A percentile compares a stretch with the other conserved stretches of the same genome.
Conservation (phyloP, 2,113 vertebrate genomes). For the Phodopus roborovskii region DNA sequence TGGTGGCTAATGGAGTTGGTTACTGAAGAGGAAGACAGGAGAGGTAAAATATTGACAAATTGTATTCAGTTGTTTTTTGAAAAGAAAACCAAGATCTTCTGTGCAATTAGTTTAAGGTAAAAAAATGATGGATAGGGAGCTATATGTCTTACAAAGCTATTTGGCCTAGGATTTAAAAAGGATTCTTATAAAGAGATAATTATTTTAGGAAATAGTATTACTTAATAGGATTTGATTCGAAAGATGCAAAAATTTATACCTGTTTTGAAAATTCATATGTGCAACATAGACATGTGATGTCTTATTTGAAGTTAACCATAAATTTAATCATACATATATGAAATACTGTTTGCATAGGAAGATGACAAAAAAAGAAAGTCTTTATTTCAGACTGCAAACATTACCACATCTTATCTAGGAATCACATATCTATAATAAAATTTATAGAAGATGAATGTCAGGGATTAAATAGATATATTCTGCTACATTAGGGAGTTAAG, state of each 20-base stretch:
- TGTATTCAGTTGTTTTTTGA: neutral
- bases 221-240: neutral
- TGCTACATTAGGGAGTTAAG: neutral
- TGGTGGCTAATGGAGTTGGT: neutral
- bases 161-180: neutral
- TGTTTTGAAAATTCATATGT: neutral
- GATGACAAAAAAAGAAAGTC: neutral
- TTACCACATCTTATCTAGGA: neutral
- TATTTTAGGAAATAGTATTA: neutral
- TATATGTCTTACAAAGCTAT: neutral
- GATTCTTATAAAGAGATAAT: neutral
- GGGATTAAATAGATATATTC: neutral
- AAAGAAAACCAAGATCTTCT: neutral
- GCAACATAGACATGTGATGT: neutral
- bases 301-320: too few relatives aligned
- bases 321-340: neutral
- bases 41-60: neutral
- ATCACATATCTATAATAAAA: neutral
- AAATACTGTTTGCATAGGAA: neutral
- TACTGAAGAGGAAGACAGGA: neutral
- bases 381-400: neutral
- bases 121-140: neutral
- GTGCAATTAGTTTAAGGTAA: too few relatives aligned
- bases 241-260: neutral
- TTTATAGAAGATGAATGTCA: neutral